Conservation (phyloP, 1,140 invertebrate species). For the Cydia strobilella region DNA sequence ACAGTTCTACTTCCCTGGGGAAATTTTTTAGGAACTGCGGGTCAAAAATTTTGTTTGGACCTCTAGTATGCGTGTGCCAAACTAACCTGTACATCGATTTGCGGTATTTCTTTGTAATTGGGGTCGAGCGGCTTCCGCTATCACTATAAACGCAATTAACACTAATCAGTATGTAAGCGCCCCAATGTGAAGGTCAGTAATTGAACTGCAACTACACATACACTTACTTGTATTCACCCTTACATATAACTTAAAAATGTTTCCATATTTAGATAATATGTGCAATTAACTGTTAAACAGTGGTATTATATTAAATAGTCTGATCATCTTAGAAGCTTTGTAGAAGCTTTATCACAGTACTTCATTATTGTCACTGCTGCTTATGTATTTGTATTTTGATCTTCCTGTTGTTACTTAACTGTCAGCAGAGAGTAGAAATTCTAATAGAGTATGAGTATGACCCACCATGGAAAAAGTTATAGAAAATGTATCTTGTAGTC, state of each 20-base stretch:
- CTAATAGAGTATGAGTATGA: background rate
- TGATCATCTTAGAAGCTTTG: constrained; percentile 13
- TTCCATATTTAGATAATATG: background rate
- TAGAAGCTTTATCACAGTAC: constrained; percentile 8
- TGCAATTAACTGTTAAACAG: background rate
- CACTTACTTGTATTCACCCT: background rate
- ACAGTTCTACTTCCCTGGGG: no score
- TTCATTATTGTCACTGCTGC: constrained; percentile 17
- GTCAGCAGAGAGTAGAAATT: background rate
- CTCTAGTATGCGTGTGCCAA: no score
- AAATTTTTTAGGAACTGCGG: no score
- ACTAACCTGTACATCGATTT: no score
- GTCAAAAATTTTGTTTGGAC: no score
- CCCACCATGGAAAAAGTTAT: background rate
- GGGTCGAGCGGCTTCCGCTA: no score
- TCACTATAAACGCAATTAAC: no score
- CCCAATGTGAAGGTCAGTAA: no score
- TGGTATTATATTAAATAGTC: background rate
- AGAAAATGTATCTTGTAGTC: background rate
- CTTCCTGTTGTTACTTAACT: background rate
- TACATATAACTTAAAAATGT: background rate
- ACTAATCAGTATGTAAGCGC: no score
- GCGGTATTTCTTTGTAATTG: no score
- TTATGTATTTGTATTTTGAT: constrained; percentile 21
- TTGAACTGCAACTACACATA: no score